phyloP scores from a whole-genome alignment of 2,888 invertebrate species.

The Hypolimnas misippus region DNA sequence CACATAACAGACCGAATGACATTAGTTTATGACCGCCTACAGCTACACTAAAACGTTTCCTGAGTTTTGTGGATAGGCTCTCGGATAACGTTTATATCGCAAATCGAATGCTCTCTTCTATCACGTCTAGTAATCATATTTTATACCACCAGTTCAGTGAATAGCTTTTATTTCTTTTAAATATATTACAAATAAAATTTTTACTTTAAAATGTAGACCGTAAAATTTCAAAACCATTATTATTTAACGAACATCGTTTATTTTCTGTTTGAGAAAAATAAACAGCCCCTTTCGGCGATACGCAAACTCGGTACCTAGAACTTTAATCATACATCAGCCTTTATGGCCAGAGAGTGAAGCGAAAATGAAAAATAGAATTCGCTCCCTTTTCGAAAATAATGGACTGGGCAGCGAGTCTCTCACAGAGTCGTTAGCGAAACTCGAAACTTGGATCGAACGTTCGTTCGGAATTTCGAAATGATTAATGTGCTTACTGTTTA shows the following conservation, averaged over 20 bases:
- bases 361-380: slow-evolving; percentile 59
- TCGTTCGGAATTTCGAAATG: slow-evolving; percentile 61
- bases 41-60: slow-evolving; percentile 62
- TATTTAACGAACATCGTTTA: slow-evolving; percentile 8
- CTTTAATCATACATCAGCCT: slow-evolving; percentile 68
- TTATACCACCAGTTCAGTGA: not conserved
- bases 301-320: slow-evolving; percentile 50
- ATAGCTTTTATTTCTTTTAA: not conserved
- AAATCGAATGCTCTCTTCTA: slow-evolving; percentile 29
- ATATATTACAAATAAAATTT: slow-evolving; percentile 3
- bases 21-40: slow-evolving; percentile 73
- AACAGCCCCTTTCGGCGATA: slow-evolving; percentile 36
- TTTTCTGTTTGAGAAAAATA: slow-evolving; percentile 12
- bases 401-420: slow-evolving; percentile 69
- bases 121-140: slow-evolving; percentile 12
- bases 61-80: slow-evolving; percentile 53
- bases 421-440: slow-evolving; percentile 70
- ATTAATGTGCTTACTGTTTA: slow-evolving; percentile 60
- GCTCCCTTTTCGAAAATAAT: slow-evolving; percentile 75
- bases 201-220: not conserved
- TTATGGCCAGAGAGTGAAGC: slow-evolving; percentile 56
- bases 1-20: slow-evolving; percentile 72
- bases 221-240: not conserved
- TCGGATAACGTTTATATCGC: slow-evolving; percentile 36
- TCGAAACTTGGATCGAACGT: slow-evolving; percentile 61